These are phyloP conservation scores for Theretra japonica DNA, from an alignment of 2,888 invertebrate genomes.

Conservation along the genomic window DNA sequence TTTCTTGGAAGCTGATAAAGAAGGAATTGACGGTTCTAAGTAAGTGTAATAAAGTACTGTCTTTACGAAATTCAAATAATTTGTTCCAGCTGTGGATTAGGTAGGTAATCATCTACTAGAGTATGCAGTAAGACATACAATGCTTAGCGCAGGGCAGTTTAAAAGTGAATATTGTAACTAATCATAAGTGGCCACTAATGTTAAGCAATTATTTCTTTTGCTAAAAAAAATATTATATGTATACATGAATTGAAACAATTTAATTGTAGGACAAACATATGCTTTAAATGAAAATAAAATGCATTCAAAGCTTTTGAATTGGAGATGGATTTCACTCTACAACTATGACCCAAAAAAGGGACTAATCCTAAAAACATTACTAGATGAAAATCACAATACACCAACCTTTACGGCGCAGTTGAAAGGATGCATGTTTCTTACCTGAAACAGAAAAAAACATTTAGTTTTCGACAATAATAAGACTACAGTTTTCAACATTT, in stretches of 20 bases:
- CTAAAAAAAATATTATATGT: no score
- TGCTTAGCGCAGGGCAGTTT: no score
- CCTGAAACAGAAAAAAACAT: slow-evolving; percentile 8
- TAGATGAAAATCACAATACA: neutral
- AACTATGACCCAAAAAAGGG: neutral
- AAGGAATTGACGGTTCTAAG: slow-evolving; percentile 30
- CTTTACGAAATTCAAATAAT: neutral
- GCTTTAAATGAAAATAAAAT: neutral
- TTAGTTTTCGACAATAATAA: neutral
- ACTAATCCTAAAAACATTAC: neutral
- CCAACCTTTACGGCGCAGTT: neutral
- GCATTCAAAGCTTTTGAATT: no score
- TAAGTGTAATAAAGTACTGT: slow-evolving; percentile 18
- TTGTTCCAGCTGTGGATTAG: neutral
- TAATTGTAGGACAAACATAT: neutral
- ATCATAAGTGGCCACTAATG: no score
- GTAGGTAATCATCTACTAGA: neutral
- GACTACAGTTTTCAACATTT: neutral
- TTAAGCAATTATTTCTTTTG: no score
- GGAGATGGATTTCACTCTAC: no score
- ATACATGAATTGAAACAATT: no score
- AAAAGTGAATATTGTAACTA: no score
- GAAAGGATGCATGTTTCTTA: neutral
- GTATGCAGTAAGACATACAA: no score
- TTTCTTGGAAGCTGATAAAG: slow-evolving; percentile 34